phyloP scores from a whole-genome alignment of 2,888 invertebrate species.

The Trissonchulus sp. region DNA sequence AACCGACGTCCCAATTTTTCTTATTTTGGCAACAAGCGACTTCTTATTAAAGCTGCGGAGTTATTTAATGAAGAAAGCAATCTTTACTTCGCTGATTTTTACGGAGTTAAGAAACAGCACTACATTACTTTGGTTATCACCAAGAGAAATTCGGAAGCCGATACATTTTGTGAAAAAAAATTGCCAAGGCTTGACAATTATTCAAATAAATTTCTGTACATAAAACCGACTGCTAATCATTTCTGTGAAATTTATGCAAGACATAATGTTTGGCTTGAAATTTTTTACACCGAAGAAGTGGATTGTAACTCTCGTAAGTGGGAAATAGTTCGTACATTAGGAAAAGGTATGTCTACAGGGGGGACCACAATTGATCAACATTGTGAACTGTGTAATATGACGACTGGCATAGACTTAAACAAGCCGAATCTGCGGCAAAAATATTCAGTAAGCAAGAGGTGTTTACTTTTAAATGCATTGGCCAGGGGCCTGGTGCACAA shows the following conservation, averaged over 20 bases:
- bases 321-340: background rate
- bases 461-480: too few species aligned
- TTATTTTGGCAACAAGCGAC: slow-evolving; percentile 47
- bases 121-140: slow-evolving; percentile 50
- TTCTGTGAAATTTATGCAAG: slow-evolving; percentile 39
- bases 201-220: background rate
- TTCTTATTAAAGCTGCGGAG: slow-evolving; percentile 38
- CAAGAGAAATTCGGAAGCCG: slow-evolving; percentile 39
- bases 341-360: slow-evolving; percentile 40
- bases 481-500: too few species aligned
- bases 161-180: slow-evolving; percentile 39
- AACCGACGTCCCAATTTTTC: slow-evolving; percentile 41
- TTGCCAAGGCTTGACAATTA: slow-evolving; percentile 37
- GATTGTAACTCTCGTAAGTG: slow-evolving; percentile 36
- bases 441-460: too few species aligned
- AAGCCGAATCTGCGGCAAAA: too few species aligned
- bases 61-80: slow-evolving; percentile 36
- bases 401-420: too few species aligned
- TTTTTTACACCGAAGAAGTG: slow-evolving; percentile 46
- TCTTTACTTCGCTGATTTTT: slow-evolving; percentile 52
- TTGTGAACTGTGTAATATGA: slow-evolving; percentile 45
- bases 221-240: background rate
- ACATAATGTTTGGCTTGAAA: slow-evolving; percentile 49
- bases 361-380: slow-evolving; percentile 47
- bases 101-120: slow-evolving; percentile 49